Evolutionary conservation across 2,797 vertebrate species (phyloP), one percentile per base, ranked within the genome.

Genomic region (Echiichthys vipera): DNA sequence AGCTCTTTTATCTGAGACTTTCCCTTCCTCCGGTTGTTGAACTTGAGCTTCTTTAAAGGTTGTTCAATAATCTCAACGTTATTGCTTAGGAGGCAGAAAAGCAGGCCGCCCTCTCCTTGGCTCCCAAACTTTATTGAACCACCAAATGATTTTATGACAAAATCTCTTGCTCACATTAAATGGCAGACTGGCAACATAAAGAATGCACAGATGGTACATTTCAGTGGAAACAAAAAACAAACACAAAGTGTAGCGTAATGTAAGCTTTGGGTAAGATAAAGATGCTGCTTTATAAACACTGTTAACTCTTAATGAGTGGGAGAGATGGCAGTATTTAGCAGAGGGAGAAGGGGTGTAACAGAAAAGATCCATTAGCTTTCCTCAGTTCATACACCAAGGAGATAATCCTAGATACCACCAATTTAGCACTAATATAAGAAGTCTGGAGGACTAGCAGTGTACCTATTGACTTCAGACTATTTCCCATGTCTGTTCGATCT

Each of bases 51-150:
- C 80, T 84, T 88, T 76, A 80, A 88, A 71, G 65, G 77, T 75
- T 62, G 86, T 81, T 94, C 90, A 87, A 78, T 94, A 93, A 93
- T 89, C 83, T 84, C 86, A 73, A 54, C 27, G 70, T 90, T 93
- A 91, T 93, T 94, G 93, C 93, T 89, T 74, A 87, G 78, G 65
- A 78, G 88, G 88, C 93, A 91, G 81, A 84, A 92, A 83, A 56
- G 68, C 65, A 47, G 67, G 71, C 75, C 53, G 83, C 69, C 70
- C 76, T 78, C 80, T 74, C 43, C 70, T 78, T 84, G 84, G 78
- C 78, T 79, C 58, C 43, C 77, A 70, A 53, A 78, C 90, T 86
- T 78, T 83, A 88, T 89, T 39, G 79, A 89, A 79, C 86, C 50
- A 15, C 67, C 51, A 20, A 85, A 74, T 73, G 74, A 92, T 84